Base-by-base conservation (phyloP, 1,140 invertebrate species). In the Helicoverpa armigera region DNA sequence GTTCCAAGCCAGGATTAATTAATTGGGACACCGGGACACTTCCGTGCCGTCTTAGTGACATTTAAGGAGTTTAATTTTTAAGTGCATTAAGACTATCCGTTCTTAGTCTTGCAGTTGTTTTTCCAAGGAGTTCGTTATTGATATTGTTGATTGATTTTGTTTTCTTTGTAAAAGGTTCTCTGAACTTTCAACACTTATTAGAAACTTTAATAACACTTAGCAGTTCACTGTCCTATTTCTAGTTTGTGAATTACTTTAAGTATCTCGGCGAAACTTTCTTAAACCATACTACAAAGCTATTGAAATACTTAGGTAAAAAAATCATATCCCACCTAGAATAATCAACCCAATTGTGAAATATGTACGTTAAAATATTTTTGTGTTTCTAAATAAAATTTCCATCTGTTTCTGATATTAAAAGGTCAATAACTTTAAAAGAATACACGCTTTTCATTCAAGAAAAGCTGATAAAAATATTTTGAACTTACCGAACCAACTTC, bases 11-110 rank as follows among this genome's bases (percentile, higher is more conserved):
- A 61, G 80, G 81, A 85, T 79, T 86, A 86, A 87, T 87, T 86
- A 87, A 87, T 86, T 87, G 82, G 84, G 82, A 84, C 84, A 86
- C 79, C 65, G 83, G 77, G 56, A 84, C 83, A 84, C 83, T 81
- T 85, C 80, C 82, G 70, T 65, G 78, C 80, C 79, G 81, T 80
- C 81, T 74, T 79, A 70, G 69, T 77, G 60, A 50, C 82, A 69
- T 81, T 82, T 81, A 83, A 81, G 63, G 56, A 74, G 69, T 82
- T 83, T 81, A 82, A 82, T 86, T 81, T 70, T 84, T 84, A 82
- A 72, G 51, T 78, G 79, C 51, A 83, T 83, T 82, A 75, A 63
- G 58, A 35, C 23, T 78, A 77, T 54, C 61, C 43, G 10, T 75
- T 54, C 72, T 58, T 56, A n/a, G 54, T 48, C 53, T 74, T 74